phyloP scores from a whole-genome alignment of 2,888 invertebrate species.

The Hofmannophila pseudospretella region DNA sequence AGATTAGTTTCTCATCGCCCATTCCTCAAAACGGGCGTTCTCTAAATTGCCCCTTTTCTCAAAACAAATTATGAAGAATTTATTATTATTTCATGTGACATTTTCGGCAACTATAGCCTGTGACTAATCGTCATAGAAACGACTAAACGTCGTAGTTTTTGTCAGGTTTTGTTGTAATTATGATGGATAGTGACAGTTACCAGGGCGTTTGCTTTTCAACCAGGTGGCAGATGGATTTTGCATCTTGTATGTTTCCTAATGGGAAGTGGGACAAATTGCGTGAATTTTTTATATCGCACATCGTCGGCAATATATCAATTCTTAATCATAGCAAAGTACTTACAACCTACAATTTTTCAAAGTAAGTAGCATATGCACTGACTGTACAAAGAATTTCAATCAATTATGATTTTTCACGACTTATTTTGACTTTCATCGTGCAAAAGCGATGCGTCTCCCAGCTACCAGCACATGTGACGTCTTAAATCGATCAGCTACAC shows the following conservation, averaged over 20 bases:
- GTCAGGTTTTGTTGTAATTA: constrained; percentile 38
- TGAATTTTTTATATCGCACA: not conserved
- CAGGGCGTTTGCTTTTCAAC: constrained; percentile 39
- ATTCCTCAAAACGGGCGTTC: constrained; percentile 21
- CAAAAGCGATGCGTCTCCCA: constrained; percentile 53
- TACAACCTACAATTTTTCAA: too few relatives aligned
- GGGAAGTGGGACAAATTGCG: constrained; percentile 7
- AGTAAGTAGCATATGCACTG: too few relatives aligned
- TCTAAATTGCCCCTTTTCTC: constrained; percentile 3
- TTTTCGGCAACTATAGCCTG: constrained; percentile 23
- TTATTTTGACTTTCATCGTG: constrained; percentile 58
- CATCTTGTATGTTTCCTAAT: constrained; percentile 8
- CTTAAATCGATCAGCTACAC: constrained; percentile 56
- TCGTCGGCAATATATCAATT: not conserved
- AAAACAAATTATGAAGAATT: constrained; percentile 7
- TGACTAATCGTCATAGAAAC: constrained; percentile 19
- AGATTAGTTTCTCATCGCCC: constrained; percentile 31
- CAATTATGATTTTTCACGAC: constrained; percentile 26
- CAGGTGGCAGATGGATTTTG: constrained; percentile 37
- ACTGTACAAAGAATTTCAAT: not conserved
- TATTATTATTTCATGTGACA: constrained; percentile 8
- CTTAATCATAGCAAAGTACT: not conserved
- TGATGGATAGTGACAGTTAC: constrained; percentile 48
- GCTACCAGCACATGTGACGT: constrained; percentile 45
- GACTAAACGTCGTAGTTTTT: constrained; percentile 34